These are phyloP conservation scores for Galerucella calmariensis DNA, from an alignment of 2,888 invertebrate species.

Conservation along the genomic window DNA sequence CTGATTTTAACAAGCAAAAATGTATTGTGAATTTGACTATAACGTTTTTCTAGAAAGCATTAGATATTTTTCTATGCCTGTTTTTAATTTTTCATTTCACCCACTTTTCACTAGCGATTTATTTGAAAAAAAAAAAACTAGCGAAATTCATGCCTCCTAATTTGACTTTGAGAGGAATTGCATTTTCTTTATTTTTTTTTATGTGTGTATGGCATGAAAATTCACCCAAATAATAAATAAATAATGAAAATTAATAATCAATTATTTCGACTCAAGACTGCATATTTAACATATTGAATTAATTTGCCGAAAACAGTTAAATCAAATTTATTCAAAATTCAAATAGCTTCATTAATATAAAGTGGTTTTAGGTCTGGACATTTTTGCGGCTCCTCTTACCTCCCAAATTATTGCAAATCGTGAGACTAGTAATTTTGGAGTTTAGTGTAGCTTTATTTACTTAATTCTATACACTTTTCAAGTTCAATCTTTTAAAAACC, in stretches of 20 bases:
- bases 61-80: conserved; percentile 11
- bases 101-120: background rate
- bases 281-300: too few species aligned
- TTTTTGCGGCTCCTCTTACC: too few species aligned
- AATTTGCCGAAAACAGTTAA: background rate
- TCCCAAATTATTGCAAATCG: too few species aligned
- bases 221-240: conserved; percentile 22
- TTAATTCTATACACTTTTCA: too few species aligned
- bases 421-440: too few species aligned
- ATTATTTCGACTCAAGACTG: conserved; percentile 3
- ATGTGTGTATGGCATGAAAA: conserved; percentile 24
- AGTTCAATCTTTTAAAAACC: too few species aligned
- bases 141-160: conserved; percentile 12
- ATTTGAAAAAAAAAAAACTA: background rate
- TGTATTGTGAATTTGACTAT: background rate
- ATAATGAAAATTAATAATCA: conserved; percentile 11
- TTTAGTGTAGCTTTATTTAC: too few species aligned
- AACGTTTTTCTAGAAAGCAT: background rate
- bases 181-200: conserved; percentile 12
- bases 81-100: background rate
- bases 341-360: too few species aligned
- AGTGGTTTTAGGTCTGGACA: too few species aligned
- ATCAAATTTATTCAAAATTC: background rate
- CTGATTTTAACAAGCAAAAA: too few species aligned
- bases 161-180: conserved; percentile 28